Evolutionary conservation across 2,888 invertebrate species (phyloP).

Genomic region (Gerris lacustris): DNA sequence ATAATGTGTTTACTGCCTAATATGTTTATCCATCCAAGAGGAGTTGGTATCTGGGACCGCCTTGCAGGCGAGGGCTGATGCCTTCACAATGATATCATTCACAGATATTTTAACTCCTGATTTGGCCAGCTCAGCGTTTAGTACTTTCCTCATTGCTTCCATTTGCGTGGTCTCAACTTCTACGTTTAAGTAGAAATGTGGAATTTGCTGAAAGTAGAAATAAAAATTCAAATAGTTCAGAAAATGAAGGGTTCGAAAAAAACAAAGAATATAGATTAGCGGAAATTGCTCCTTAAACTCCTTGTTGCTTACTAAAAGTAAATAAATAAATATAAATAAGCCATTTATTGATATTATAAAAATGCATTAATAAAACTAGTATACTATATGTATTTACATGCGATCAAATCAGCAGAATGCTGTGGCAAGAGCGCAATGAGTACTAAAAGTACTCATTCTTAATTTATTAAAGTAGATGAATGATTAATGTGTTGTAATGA

Average conservation of each 20-base stretch:
- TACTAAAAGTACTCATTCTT: too few relatives aligned
- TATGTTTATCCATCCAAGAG: neutral
- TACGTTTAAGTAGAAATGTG: conserved; percentile 51
- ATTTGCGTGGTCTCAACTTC: conserved; percentile 44
- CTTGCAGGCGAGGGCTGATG: conserved; percentile 42
- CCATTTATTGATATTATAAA: too few relatives aligned
- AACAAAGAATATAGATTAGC: neutral
- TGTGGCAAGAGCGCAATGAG: too few relatives aligned
- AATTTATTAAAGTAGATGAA: too few relatives aligned
- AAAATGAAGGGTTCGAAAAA: neutral
- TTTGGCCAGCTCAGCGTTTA: conserved; percentile 34
- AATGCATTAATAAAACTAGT: too few relatives aligned
- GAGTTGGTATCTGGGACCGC: neutral
- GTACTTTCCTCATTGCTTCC: conserved; percentile 41
- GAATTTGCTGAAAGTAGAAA: conserved; percentile 43
- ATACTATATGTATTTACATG: too few relatives aligned
- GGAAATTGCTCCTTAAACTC: too few relatives aligned
- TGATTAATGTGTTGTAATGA: too few relatives aligned
- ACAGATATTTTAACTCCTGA: conserved; percentile 47
- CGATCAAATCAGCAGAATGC: too few relatives aligned
- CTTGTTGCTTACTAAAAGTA: too few relatives aligned
- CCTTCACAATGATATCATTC: conserved; percentile 55
- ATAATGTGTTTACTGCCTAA: conserved; percentile 1
- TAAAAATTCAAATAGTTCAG: conserved; percentile 11
- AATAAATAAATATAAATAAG: too few relatives aligned